Percentiles rank a stretch among this genome's conserved stretches.
Evolutionary conservation across 2,888 invertebrate species (phyloP).

Genomic region (Orchesella flavescens): DNA sequence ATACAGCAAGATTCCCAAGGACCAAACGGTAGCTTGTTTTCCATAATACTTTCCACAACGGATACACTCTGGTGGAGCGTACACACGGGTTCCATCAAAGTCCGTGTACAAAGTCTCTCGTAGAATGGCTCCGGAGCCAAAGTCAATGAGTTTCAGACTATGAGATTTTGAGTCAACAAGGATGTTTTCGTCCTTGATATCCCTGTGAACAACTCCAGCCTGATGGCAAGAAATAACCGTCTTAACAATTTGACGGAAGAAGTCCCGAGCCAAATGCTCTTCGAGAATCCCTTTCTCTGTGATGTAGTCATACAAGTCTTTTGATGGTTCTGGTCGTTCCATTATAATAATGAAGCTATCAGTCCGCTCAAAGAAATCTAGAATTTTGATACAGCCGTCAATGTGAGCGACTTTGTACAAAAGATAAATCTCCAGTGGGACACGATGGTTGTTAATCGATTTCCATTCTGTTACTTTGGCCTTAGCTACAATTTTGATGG

Average conservation of each 20-base stretch:
- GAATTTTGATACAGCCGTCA: constrained; percentile 77
- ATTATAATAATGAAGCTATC: constrained; percentile 78
- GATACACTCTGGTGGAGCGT: constrained; percentile 80
- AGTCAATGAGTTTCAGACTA: constrained; percentile 78
- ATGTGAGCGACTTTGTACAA: constrained; percentile 76
- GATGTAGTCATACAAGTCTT: constrained; percentile 80
- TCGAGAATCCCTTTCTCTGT: constrained; percentile 77
- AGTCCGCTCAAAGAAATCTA: constrained; percentile 77
- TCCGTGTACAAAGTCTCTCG: constrained; percentile 78
- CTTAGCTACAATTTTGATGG: constrained; percentile 77
- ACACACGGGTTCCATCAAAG: constrained; percentile 80
- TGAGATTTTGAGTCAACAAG: constrained; percentile 77
- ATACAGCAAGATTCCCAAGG: constrained; percentile 79
- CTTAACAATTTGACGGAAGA: constrained; percentile 78
- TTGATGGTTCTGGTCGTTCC: constrained; percentile 77
- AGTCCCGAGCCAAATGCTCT: constrained; percentile 76
- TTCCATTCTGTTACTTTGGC: constrained; percentile 77
- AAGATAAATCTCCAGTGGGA: constrained; percentile 78
- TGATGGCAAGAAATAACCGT: constrained; percentile 76
- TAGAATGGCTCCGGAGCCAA: constrained; percentile 78
- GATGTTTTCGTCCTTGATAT: constrained; percentile 80
- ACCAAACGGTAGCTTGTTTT: constrained; percentile 79
- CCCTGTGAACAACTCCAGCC: constrained; percentile 77
- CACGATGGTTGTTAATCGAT: constrained; percentile 75
- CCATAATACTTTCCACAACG: constrained; percentile 77